Evolutionary conservation across 2,888 invertebrate genomes (phyloP), one percentile per base, ranked within the genome.

Genomic region (Hemithea aestivaria): DNA sequence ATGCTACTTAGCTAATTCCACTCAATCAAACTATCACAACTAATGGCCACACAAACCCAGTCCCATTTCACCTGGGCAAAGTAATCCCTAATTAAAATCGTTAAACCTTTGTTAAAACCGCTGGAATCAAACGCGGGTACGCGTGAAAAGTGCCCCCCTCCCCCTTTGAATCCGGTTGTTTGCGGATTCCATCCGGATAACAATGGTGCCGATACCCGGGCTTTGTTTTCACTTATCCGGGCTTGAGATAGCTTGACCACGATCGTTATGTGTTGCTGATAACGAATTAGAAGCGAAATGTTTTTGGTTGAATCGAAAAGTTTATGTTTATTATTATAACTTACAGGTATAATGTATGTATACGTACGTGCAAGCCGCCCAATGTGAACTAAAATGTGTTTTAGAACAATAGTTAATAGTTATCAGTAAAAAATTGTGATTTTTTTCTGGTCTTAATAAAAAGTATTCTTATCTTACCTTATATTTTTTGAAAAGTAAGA

Each of bases 161-260:
- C 24, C 45, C 35, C 35, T 36, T 45, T 56, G 56, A 58, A 54
- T 51, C 52, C 56, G 57, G 56, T 51, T 71, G 67, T 72, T 69
- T 71, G 72, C 66, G 66, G 67, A 72, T 69, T 62, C 57, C 54
- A 58, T 27, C 59, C 66, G 66, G 72, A 68, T 71, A 75, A 74
- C 72, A 74, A 73, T 70, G 63, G 60, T 56, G 58, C 58, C 67
- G 58, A 67, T 65, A 68, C 68, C 65, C 60, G 43, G 53, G 58
- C 67, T 68, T 69, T 69, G 69, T 69, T 69, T 68, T 66, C 67
- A 66, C 73, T 73, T 73, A 75, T 65, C 75, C 73, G 59, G 62
- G 55, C 36, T 28, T 21, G 35, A 20, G 12, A 45, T 25, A 37
- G 36, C 5, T 29, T 28, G 33, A 37, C 36, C 20, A 12, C n/a